Evolutionary conservation across 1,140 invertebrate species (phyloP).

Genomic region (Drosophila rufa): DNA sequence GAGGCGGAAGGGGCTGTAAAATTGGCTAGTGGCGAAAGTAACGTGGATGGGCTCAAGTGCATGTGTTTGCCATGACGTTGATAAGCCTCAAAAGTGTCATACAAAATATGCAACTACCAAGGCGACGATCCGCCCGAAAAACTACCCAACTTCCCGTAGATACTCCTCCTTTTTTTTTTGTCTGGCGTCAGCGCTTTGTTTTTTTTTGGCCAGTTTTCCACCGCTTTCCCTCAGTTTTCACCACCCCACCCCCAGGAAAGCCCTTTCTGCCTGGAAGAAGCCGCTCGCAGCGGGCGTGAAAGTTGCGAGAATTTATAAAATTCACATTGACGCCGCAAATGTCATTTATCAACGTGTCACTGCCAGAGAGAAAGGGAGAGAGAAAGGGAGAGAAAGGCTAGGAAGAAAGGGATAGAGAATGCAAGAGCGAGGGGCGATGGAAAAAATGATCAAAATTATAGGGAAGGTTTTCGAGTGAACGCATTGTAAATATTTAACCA

Average conservation of each 20-base stretch:
- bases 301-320: slow-evolving; percentile 83
- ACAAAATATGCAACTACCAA: slow-evolving; percentile 78
- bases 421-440: slow-evolving; percentile 1
- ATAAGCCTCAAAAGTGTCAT: slow-evolving; percentile 82
- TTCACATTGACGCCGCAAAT: slow-evolving; percentile 82
- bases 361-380: slow-evolving; percentile 21
- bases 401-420: neutral
- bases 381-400: neutral
- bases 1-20: slow-evolving; percentile 6
- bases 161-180: neutral
- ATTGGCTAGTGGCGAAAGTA: slow-evolving; percentile 39
- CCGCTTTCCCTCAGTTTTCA: neutral
- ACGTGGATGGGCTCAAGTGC: slow-evolving; percentile 65
- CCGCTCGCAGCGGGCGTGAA: slow-evolving; percentile 68
- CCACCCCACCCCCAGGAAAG: neutral
- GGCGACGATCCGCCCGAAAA: slow-evolving; percentile 35
- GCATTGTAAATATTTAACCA: too few relatives aligned
- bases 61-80: slow-evolving; percentile 78
- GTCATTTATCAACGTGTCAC: slow-evolving; percentile 82
- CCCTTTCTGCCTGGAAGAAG: slow-evolving; percentile 24
- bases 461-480: too few relatives aligned
- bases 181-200: slow-evolving; percentile 71
- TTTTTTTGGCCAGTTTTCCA: slow-evolving; percentile 65
- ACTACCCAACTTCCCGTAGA: slow-evolving; percentile 6
- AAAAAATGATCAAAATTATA: neutral